Conservation (phyloP, 2,888 invertebrate species). For the Frankliniella intonsa region DNA sequence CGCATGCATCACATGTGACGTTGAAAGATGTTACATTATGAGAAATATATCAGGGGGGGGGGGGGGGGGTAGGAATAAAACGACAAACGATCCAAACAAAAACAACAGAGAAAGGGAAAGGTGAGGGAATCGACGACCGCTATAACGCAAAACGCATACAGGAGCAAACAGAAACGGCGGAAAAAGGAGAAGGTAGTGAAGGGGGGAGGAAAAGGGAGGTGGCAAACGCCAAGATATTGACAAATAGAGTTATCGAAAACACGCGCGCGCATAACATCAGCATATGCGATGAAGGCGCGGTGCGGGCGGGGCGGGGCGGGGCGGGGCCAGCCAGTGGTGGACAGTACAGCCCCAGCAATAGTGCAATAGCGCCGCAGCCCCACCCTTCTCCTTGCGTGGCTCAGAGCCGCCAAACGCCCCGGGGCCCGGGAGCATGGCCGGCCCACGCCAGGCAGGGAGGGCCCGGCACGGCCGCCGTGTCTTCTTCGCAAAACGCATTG, state of each 20-base stretch:
- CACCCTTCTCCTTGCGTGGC: too few species aligned
- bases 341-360: neutral
- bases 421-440: neutral
- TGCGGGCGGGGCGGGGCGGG: neutral
- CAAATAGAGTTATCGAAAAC: conserved; percentile 25
- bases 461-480: too few species aligned
- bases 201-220: neutral
- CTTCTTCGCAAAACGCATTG: too few species aligned
- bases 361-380: neutral
- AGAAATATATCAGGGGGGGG: too few species aligned
- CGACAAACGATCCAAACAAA: conserved; percentile 23
- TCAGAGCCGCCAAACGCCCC: too few species aligned
- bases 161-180: too few species aligned
- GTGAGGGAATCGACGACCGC: neutral
- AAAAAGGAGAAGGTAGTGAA: neutral
- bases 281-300: conserved; percentile 12
- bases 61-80: conserved; percentile 20
- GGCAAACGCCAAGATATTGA: conserved; percentile 14
- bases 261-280: conserved; percentile 12
- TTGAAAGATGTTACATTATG: too few species aligned
- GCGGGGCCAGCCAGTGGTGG: too few species aligned
- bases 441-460: neutral
- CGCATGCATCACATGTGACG: too few species aligned
- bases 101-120: conserved; percentile 38
- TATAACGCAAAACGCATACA: neutral